phyloP scores from a whole-genome alignment of 1,140 invertebrate species.

The Hirudo medicinalis region DNA sequence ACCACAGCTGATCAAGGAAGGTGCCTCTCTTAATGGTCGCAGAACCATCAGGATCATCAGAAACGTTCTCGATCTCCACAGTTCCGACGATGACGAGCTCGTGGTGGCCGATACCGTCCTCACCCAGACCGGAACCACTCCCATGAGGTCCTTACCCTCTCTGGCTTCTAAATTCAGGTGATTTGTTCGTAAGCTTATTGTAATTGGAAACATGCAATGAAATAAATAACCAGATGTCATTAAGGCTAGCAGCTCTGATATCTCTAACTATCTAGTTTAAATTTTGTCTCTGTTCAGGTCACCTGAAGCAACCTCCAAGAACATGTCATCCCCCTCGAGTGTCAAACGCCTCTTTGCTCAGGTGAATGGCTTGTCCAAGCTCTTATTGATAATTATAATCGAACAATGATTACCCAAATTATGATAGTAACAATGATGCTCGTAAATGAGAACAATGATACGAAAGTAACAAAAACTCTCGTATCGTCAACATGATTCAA shows the following conservation, averaged over 20 bases:
- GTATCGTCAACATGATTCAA: too few species aligned
- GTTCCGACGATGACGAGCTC: slow-evolving; percentile 11
- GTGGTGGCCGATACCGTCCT: not conserved
- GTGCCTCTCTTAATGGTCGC: slow-evolving; percentile 28
- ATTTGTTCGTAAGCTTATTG: not conserved
- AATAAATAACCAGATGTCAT: too few species aligned
- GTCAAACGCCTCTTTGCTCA: too few species aligned
- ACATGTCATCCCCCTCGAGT: too few species aligned
- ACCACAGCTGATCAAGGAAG: slow-evolving; percentile 26
- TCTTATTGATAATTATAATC: too few species aligned
- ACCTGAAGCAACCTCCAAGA: too few species aligned
- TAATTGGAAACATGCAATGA: not conserved
- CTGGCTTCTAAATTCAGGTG: slow-evolving; percentile 11
- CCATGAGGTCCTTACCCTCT: not conserved
- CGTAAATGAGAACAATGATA: too few species aligned
- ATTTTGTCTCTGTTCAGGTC: not conserved
- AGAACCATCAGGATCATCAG: slow-evolving; percentile 27
- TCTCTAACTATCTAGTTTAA: not conserved
- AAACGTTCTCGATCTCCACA: slow-evolving; percentile 27
- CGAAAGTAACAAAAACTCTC: too few species aligned
- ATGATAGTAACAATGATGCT: too few species aligned
- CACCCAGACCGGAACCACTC: not conserved
- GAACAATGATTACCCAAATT: too few species aligned
- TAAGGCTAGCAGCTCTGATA: not conserved
- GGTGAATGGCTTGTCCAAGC: too few species aligned